These are phyloP conservation scores for Melierax canorus DNA, from an alignment of 2,113 vertebrate genomes.

Conservation along the genomic window DNA sequence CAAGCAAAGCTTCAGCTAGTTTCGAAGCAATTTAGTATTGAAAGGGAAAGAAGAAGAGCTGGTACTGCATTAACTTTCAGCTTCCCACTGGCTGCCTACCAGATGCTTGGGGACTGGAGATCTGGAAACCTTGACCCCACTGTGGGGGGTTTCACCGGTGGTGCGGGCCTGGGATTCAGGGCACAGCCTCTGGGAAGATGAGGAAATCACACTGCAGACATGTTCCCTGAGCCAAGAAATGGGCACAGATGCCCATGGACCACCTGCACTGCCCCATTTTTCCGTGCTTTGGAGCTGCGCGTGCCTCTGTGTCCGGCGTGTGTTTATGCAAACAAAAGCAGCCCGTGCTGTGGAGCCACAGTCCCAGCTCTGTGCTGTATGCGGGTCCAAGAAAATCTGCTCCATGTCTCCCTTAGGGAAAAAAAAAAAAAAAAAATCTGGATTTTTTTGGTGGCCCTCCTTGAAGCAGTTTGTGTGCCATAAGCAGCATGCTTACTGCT, in stretches of 20 bases:
- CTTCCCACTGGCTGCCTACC: not conserved
- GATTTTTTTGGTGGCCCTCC: not conserved
- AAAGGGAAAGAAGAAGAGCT: not conserved
- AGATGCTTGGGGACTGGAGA: not conserved
- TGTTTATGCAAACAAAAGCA: not conserved
- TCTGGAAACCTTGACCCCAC: not conserved
- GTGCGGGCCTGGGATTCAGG: not conserved
- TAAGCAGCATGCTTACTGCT: not conserved
- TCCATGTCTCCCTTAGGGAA: not conserved
- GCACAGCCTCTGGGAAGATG: not conserved
- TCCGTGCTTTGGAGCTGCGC: not conserved
- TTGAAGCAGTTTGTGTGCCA: not conserved
- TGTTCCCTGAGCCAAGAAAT: not conserved
- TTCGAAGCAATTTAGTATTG: not conserved
- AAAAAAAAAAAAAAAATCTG: not conserved
- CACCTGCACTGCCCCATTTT: not conserved
- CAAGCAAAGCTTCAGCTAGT: not conserved
- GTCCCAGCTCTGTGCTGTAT: not conserved
- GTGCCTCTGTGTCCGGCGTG: rapidly evolving
- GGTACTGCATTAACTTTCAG: not conserved
- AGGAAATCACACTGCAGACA: not conserved
- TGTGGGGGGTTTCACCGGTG: not conserved
- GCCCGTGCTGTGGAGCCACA: not conserved
- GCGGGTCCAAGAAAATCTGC: not conserved
- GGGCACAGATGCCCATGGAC: not conserved